These are phyloP conservation scores for Standfussiana lucernea DNA, from an alignment of 2,888 invertebrate genomes.

Conservation along the genomic window DNA sequence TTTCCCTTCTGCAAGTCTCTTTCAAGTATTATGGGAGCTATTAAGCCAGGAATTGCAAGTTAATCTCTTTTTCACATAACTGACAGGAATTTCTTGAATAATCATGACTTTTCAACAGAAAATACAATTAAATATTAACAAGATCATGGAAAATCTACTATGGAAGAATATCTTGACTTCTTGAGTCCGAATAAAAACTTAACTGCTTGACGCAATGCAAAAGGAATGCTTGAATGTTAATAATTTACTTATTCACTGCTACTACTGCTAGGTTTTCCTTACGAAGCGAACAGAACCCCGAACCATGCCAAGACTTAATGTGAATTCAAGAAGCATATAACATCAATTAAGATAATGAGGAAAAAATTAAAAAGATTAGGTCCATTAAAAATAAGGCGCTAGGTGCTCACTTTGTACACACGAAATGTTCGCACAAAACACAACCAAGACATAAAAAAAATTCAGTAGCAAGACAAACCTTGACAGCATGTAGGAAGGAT, in stretches of 20 bases:
- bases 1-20: neutral
- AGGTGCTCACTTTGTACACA: neutral
- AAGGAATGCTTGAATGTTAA: conserved; percentile 58
- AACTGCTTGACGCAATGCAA: conserved; percentile 52
- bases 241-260: conserved; percentile 45
- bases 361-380: neutral
- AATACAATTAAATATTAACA: conserved; percentile 22
- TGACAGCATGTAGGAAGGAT: conserved; percentile 23
- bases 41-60: neutral
- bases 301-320: neutral
- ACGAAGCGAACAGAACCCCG: conserved; percentile 2
- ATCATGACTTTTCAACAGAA: conserved; percentile 32
- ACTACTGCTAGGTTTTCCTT: conserved; percentile 42
- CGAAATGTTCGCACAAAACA: conserved; percentile 3
- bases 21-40: neutral
- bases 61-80: neutral
- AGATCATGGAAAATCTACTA: conserved; percentile 30
- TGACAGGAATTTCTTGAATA: conserved; percentile 20
- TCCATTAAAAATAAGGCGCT: neutral
- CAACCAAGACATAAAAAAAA: neutral
- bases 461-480: conserved; percentile 2
- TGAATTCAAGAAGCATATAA: conserved; percentile 1
- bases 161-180: conserved; percentile 32
- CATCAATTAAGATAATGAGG: neutral
- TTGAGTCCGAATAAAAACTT: conserved; percentile 45